Base-by-base conservation (phyloP, 2,888 invertebrate species). In the Drosophila meridiana region DNA sequence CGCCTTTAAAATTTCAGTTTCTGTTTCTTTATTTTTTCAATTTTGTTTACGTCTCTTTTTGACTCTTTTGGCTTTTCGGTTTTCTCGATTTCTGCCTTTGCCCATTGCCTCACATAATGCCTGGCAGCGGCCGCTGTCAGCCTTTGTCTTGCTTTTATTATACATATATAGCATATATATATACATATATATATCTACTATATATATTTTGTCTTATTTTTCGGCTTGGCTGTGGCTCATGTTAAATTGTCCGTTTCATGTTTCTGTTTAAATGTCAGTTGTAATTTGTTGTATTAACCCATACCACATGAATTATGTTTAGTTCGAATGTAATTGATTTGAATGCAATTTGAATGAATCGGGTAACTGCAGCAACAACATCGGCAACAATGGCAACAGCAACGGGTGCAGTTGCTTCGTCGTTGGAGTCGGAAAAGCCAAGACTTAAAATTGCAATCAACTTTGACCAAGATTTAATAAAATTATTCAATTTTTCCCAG, bases 201-300 rank as follows among this genome's bases (percentile, higher is more conserved):
- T 30, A 28, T 48, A 48, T 30, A 48, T 66, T 63, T 53, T 68
- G 62, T 28, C 32, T 71, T 59, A 62, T 69, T 74, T 64, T 71
- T 66, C 72, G 64, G 57, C 70, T 76, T 71, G 72, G 65, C 62
- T 78, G 59, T 69, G 82, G 64, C 76, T 86, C 85, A 84, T 86
- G 87, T 83, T 88, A 87, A 88, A 88, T 88, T 88, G 87, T 87
- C 82, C 84, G 84, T 82, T 87, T 87, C 84, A 88, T 87, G 88
- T 88, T 86, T 86, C 86, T 87, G 88, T 78, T 87, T 87, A 87
- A 87, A 87, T 87, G 87, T 87, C 87, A 87, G 87, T 83, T 88
- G 89, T 87, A 87, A 87, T 87, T 87, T 87, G 87, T 87, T 87
- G 87, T 87, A 87, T 87, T 87, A 87, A 87, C 88, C 87, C 89